Conservation (phyloP, 2,113 vertebrate genomes). For the Lontra canadensis region DNA sequence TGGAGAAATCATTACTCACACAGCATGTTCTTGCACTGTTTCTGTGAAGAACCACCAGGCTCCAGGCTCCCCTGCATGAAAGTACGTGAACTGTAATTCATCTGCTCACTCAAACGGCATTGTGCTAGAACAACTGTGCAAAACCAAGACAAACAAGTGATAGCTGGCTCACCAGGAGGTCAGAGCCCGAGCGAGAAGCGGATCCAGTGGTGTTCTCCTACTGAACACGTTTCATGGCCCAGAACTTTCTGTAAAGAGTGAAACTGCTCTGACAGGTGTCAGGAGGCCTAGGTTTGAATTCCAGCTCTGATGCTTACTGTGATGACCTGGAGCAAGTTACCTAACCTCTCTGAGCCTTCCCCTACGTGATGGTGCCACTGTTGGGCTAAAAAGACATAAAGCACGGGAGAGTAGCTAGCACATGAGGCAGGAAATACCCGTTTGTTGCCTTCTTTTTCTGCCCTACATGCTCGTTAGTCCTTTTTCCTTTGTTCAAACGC, state of each 20-base stretch:
- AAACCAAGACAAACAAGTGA: background rate
- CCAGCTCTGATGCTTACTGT: background rate
- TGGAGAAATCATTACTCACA: slow-evolving; percentile 32
- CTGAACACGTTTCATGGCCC: background rate
- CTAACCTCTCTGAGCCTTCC: background rate
- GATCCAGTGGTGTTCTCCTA: background rate
- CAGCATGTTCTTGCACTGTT: background rate
- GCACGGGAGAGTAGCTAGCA: background rate
- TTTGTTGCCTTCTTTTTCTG: background rate
- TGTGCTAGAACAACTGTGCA: background rate
- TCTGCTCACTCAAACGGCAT: background rate
- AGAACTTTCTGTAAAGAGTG: background rate
- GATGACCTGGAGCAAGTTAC: background rate
- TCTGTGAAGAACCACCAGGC: background rate
- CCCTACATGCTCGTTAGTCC: background rate
- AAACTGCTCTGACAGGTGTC: background rate
- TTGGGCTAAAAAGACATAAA: background rate
- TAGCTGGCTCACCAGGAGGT: background rate
- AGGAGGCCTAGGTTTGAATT: background rate
- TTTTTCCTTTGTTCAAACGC: background rate
- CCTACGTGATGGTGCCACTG: background rate
- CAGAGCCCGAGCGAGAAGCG: background rate
- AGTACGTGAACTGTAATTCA: background rate
- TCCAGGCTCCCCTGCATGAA: background rate
- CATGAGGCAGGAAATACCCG: background rate